Evolutionary conservation across 2,113 vertebrate genomes (phyloP).

Genomic region (Rhombomys opimus): DNA sequence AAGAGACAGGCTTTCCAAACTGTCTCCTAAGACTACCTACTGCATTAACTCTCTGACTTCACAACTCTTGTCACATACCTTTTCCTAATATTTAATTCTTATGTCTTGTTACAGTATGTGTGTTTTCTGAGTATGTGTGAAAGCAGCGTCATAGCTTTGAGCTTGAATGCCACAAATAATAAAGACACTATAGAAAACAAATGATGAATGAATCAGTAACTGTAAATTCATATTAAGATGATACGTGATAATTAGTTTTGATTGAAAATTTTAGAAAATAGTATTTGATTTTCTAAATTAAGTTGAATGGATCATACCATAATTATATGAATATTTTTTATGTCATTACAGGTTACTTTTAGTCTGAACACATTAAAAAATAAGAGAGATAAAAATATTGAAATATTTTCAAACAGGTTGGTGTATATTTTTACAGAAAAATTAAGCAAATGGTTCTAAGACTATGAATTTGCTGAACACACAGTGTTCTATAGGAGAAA

Average conservation of each 20-base stretch:
- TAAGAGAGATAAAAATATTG: background rate
- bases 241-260: background rate
- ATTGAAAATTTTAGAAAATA: background rate
- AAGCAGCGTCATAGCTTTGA: background rate
- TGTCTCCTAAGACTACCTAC: background rate
- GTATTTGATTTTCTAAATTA: background rate
- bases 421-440: background rate
- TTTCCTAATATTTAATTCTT: background rate
- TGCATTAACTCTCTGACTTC: background rate
- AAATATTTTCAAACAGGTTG: background rate
- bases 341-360: background rate
- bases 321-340: background rate
- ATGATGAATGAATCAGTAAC: background rate
- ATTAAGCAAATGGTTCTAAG: background rate
- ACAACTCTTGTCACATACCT: background rate
- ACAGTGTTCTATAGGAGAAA: background rate
- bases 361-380: conserved; percentile 10
- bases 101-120: background rate
- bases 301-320: background rate
- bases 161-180: background rate
- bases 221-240: background rate
- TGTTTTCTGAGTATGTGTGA: background rate
- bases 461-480: background rate
- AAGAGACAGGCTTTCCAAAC: background rate
- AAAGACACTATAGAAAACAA: background rate